Conservation (phyloP, 2,888 invertebrate species). For the Ernsta delagoae region DNA sequence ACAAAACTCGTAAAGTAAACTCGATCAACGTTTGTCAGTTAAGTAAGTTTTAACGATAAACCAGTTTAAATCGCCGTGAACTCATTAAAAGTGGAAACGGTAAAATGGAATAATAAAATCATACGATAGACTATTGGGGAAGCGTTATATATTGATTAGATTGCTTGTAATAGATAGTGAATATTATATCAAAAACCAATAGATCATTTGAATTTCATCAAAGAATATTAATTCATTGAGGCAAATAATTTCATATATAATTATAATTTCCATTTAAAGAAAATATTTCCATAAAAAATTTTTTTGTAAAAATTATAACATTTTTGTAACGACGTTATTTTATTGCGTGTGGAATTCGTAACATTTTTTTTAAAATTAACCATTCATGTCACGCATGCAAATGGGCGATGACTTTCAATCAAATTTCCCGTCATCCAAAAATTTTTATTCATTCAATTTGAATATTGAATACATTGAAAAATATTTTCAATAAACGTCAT, state of each 20-base stretch:
- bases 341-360: neutral
- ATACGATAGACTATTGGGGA: neutral
- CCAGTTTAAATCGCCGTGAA: neutral
- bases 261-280: too few relatives aligned
- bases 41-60: neutral
- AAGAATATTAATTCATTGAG: too few relatives aligned
- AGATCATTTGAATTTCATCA: too few relatives aligned
- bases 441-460: slow-evolving; percentile 2
- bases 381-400: slow-evolving; percentile 3
- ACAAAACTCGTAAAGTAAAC: neutral
- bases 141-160: neutral
- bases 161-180: too few relatives aligned
- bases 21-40: slow-evolving; percentile 2
- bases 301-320: too few relatives aligned
- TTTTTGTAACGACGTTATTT: neutral
- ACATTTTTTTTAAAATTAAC: neutral
- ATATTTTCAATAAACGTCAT: too few relatives aligned
- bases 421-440: neutral
- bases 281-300: too few relatives aligned
- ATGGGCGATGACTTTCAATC: neutral
- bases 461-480: neutral
- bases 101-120: neutral
- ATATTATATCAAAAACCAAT: too few relatives aligned
- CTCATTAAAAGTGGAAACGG: slow-evolving; percentile 1
- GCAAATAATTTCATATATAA: too few relatives aligned